A percentile compares a stretch with the other conserved stretches of the same genome.
Evolutionary conservation across 2,797 vertebrate genomes (phyloP).

Genomic region (Muscicapa striata): DNA sequence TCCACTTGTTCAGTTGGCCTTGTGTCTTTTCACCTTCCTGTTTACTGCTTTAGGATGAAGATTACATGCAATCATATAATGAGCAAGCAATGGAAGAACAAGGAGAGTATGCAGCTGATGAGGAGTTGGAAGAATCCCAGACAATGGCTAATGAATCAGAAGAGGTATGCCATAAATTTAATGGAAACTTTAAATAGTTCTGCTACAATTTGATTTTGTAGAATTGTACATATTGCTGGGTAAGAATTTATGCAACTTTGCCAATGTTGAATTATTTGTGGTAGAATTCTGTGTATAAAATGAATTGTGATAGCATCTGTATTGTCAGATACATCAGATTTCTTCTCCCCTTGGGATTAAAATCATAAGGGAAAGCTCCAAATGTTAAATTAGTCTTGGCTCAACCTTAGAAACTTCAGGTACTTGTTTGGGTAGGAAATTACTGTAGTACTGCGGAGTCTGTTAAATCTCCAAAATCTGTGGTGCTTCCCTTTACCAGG

Average conservation of each 20-base stretch:
- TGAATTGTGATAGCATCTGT: neutral
- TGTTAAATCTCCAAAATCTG: neutral
- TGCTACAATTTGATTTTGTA: neutral
- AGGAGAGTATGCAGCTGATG: constrained; percentile 74
- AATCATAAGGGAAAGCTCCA: neutral
- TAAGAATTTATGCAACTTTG: neutral
- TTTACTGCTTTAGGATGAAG: constrained; percentile 83
- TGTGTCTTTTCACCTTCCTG: neutral
- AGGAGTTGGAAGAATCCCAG: constrained; percentile 75
- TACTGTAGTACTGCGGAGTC: neutral
- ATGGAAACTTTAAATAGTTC: neutral
- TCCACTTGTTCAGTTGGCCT: neutral
- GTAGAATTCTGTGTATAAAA: neutral
- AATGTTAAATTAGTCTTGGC: neutral
- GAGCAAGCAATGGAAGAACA: constrained; percentile 74
- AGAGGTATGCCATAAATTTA: constrained; percentile 78
- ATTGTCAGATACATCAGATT: neutral
- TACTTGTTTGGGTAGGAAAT: neutral
- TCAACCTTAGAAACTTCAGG: neutral
- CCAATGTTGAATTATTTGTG: neutral
- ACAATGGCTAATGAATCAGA: constrained; percentile 80
- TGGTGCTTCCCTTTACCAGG: neutral
- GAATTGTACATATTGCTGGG: neutral
- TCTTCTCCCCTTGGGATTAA: neutral
- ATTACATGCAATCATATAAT: constrained; percentile 82